Conservation (phyloP, 2,797 vertebrate genomes). For the Lutjanus campechanus region DNA sequence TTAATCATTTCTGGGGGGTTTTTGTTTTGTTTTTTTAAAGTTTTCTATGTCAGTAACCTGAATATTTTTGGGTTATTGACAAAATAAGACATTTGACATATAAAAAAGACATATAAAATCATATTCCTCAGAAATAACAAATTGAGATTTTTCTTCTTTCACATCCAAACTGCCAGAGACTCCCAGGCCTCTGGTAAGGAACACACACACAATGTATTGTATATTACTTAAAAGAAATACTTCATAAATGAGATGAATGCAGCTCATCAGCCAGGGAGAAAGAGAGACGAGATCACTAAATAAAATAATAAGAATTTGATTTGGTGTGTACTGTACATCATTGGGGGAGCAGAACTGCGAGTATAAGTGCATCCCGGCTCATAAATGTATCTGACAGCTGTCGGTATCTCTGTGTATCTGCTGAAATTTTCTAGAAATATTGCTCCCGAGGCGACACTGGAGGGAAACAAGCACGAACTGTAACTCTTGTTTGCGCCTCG, state of each 20-base stretch:
- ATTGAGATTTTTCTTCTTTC: too few relatives aligned
- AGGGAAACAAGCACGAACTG: conserved; percentile 29
- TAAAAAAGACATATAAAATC: too few relatives aligned
- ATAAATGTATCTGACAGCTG: conserved; percentile 44
- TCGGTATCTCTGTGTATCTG: conserved; percentile 35
- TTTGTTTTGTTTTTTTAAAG: too few relatives aligned
- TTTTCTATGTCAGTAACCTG: too few relatives aligned
- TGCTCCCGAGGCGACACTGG: conserved; percentile 23
- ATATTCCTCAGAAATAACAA: too few relatives aligned
- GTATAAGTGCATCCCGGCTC: conserved; percentile 21
- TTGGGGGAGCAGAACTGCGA: background rate
- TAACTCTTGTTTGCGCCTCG: conserved; percentile 18
- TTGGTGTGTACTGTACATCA: background rate
- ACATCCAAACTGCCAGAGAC: too few relatives aligned
- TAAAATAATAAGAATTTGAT: background rate
- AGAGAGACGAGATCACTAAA: background rate
- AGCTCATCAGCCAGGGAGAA: background rate
- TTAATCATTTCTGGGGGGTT: too few relatives aligned
- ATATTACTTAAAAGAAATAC: background rate
- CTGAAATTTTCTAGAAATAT: conserved; percentile 18
- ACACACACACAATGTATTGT: background rate
- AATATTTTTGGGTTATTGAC: too few relatives aligned
- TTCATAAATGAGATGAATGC: background rate
- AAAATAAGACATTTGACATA: too few relatives aligned
- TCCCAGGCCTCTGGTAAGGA: too few relatives aligned